Conservation (phyloP, 2,113 vertebrate genomes). For the Lepisosteus oculatus region DNA sequence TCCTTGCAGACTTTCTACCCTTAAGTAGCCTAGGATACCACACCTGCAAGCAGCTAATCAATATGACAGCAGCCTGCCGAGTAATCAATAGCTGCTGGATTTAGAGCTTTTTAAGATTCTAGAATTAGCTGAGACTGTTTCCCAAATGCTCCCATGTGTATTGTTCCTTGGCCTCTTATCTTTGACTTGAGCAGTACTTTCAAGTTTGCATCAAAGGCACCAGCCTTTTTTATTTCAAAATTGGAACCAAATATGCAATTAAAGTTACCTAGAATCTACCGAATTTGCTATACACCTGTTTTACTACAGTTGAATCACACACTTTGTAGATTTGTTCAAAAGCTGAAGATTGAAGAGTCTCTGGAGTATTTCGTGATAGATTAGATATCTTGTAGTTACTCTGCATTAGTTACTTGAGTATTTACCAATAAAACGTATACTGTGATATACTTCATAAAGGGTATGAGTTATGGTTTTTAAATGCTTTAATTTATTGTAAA, state of each 20-base stretch:
- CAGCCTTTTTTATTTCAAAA: neutral
- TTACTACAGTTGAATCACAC: neutral
- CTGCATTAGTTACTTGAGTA: too few species aligned
- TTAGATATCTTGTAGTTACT: too few species aligned
- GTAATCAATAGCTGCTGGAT: constrained; percentile 34
- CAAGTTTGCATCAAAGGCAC: neutral
- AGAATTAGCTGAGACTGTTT: constrained; percentile 38
- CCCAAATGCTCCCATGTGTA: constrained; percentile 12
- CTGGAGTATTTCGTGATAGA: too few species aligned
- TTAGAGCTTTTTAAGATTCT: constrained; percentile 27
- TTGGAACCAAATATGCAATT: neutral
- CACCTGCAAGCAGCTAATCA: constrained; percentile 29
- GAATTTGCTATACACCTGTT: too few species aligned
- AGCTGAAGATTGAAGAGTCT: too few species aligned
- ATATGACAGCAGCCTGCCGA: constrained; percentile 25
- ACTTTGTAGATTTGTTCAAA: neutral
- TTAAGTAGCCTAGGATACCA: constrained; percentile 31
- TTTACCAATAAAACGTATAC: too few species aligned
- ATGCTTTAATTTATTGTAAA: constrained; percentile 18
- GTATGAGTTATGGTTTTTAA: too few species aligned
- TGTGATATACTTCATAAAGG: too few species aligned
- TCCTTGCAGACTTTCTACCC: constrained; percentile 22
- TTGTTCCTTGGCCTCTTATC: neutral
- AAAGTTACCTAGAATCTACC: neutral
- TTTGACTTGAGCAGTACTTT: neutral